These are phyloP conservation scores for Ceratosolen fusciceps DNA, from an alignment of 1,140 invertebrate genomes.

Conservation along the genomic window DNA sequence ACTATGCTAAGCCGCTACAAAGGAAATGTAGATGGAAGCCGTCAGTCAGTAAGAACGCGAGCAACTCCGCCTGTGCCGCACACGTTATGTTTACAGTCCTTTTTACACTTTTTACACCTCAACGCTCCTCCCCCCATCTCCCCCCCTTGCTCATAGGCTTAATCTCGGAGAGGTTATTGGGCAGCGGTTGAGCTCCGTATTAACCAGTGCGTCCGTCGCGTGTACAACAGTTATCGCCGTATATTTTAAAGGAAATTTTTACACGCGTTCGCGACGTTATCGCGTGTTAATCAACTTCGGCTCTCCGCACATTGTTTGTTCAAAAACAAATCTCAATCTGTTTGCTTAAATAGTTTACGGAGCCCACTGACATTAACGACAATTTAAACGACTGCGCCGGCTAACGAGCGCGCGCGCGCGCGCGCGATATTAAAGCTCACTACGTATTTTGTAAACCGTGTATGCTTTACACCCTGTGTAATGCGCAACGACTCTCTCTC, in stretches of 20 bases:
- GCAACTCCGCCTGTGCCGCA: constrained; percentile 50
- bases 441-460: too few relatives aligned
- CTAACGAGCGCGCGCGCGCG: too few relatives aligned
- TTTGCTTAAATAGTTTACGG: background rate
- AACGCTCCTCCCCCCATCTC: background rate
- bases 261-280: background rate
- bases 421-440: too few relatives aligned
- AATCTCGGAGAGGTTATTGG: background rate
- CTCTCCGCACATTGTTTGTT: background rate
- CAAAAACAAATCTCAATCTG: background rate
- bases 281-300: background rate
- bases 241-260: background rate
- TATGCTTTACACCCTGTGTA: too few relatives aligned
- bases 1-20: constrained; percentile 61
- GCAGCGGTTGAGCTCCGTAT: too few relatives aligned
- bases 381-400: too few relatives aligned
- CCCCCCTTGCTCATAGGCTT: too few relatives aligned
- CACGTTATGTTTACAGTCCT: constrained; percentile 47
- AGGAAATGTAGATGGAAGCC: constrained; percentile 66
- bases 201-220: too few relatives aligned
- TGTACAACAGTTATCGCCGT: background rate
- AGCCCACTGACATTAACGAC: too few relatives aligned
- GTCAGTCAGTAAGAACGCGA: constrained; percentile 56
- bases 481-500: too few relatives aligned
- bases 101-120: constrained; percentile 40